These are phyloP conservation scores for Narcine bancroftii DNA, from an alignment of 2,113 vertebrate species.

Conservation along the genomic window DNA sequence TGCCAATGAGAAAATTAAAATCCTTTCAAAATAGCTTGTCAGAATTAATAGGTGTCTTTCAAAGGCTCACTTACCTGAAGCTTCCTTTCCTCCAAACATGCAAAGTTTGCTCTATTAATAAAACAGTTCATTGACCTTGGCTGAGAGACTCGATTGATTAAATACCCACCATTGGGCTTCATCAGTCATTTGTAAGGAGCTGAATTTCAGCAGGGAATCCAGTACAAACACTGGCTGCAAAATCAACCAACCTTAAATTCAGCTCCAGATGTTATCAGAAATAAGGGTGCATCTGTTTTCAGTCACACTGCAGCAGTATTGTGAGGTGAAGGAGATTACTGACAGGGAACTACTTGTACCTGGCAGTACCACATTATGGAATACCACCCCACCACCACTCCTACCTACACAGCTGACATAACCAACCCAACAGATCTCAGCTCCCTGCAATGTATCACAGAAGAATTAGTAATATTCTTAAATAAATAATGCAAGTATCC, in stretches of 20 bases:
- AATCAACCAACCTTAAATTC: background rate
- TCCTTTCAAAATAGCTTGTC: too few species aligned
- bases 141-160: background rate
- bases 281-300: background rate
- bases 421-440: background rate
- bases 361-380: background rate
- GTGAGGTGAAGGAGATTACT: background rate
- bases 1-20: too few species aligned
- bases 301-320: background rate
- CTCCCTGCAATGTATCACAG: too few species aligned
- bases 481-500: background rate
- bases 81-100: too few species aligned
- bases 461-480: background rate
- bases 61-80: too few species aligned
- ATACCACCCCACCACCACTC: background rate
- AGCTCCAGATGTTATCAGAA: background rate
- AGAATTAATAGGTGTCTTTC: too few species aligned
- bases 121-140: too few species aligned
- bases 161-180: background rate
- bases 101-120: too few species aligned
- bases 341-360: too few species aligned
- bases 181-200: background rate
- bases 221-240: background rate
- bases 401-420: background rate
- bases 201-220: background rate